Base-by-base conservation (phyloP, 2,113 vertebrate genomes). In the Pheucticus melanocephalus region DNA sequence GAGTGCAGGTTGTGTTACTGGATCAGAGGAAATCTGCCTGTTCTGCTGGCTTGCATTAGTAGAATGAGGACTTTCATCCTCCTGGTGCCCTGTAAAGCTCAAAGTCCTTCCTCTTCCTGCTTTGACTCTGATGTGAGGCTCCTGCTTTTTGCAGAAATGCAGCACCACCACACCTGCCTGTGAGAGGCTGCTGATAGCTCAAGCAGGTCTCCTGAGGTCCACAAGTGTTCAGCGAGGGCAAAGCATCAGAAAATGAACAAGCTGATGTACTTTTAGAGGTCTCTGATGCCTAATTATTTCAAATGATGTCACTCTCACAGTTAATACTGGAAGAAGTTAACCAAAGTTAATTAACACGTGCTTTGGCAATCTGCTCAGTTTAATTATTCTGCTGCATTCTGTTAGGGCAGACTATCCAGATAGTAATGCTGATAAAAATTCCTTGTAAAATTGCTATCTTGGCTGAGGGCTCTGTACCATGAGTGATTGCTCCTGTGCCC, bases 341-440 rank as follows among this genome's bases (percentile, higher is more conserved):
- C 59, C 48, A 72, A 88, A 91, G 84, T 94, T 91, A 90, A 97
- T 97, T 95, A 94, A 39, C 66, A 82, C 45, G 78, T 80, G 66
- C 82, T 79, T 95, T 86, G 85, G 71, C 71, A 93, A 75, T 88
- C 79, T 77, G 70, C 42, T 97, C 42, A 19, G 31, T 77, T 93
- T 86, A 95, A 95, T 91, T 94, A 94, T 90, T 94, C 86, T 82
- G n/a, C 68, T 90, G 65, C 42, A 37, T 90, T 93, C 66, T 88
- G 53, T 80, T 92, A 85, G 11, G 37, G 63, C 45, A 92, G 63
- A 72, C 42, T 65, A 80, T 69, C 63, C 50, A 92, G 68, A 77
- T 20, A 94, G 50, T 33, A 93, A 85, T 61, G 64, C 57, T 73
- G 54, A 93, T 45, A 65, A 91, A 94, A 92, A 92, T 35, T 51